Evolutionary conservation across 2,888 invertebrate genomes (phyloP).

Genomic region (Drosophila austrosaltans): DNA sequence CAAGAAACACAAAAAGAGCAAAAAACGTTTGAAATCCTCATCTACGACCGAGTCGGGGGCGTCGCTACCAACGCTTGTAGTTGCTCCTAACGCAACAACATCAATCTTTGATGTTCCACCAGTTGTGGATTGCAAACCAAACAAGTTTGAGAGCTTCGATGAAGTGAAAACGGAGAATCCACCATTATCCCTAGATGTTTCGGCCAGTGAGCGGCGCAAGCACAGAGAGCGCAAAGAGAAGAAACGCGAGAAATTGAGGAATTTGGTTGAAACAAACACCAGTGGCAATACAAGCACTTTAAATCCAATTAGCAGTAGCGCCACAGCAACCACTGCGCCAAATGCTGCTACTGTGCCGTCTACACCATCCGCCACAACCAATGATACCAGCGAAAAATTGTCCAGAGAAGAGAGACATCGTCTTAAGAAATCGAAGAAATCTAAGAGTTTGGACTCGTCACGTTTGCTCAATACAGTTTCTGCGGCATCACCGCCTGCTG

Average conservation of each 20-base stretch:
- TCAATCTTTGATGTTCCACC: conserved; percentile 56
- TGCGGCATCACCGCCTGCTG: not conserved
- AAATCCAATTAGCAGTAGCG: not conserved
- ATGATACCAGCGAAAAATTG: conserved; percentile 62
- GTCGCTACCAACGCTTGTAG: not conserved
- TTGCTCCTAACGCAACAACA: conserved; percentile 36
- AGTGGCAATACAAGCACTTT: conserved; percentile 40
- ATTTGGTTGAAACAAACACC: conserved; percentile 62
- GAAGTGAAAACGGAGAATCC: conserved; percentile 84
- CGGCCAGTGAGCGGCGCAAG: conserved; percentile 79
- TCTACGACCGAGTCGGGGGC: conserved; percentile 35
- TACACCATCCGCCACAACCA: not conserved
- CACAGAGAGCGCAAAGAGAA: conserved; percentile 83
- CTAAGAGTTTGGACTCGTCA: conserved; percentile 77
- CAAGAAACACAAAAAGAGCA: conserved; percentile 93
- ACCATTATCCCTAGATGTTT: conserved; percentile 20
- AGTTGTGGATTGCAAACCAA: conserved; percentile 52
- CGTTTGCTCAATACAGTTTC: conserved; percentile 52
- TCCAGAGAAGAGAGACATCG: conserved; percentile 84
- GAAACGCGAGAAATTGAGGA: conserved; percentile 81
- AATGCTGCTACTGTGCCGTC: not conserved
- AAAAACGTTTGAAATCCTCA: conserved; percentile 89
- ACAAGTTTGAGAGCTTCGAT: conserved; percentile 84
- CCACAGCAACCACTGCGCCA: not conserved
- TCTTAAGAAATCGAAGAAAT: conserved; percentile 85